These are phyloP conservation scores for Dendrolimus punctatus DNA, from an alignment of 1,140 invertebrate genomes.

Conservation along the genomic window DNA sequence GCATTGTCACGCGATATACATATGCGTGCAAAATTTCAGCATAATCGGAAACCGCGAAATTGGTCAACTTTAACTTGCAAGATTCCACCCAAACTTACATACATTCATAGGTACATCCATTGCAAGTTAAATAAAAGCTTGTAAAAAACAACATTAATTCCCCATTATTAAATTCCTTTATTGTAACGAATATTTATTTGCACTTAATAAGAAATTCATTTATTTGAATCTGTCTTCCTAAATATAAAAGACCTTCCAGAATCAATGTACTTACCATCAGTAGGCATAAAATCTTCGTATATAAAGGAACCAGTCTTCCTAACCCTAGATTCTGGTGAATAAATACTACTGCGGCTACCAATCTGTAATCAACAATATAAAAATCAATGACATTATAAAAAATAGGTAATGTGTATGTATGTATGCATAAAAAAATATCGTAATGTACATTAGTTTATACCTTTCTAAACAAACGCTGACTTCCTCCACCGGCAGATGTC, in stretches of 20 bases:
- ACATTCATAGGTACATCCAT: too few relatives aligned
- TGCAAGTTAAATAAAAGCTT: background rate
- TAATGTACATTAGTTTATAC: conserved; percentile 73
- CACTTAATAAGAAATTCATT: too few relatives aligned
- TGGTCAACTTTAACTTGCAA: too few relatives aligned
- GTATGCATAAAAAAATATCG: too few relatives aligned
- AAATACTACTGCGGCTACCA: conserved; percentile 97
- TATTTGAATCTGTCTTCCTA: background rate
- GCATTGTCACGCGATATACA: too few relatives aligned
- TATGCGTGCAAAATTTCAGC: too few relatives aligned
- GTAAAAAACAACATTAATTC: background rate
- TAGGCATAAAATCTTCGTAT: conserved; percentile 99
- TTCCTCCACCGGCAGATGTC: conserved; percentile 97
- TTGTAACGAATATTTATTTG: too few relatives aligned
- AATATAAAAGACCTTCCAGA: background rate
- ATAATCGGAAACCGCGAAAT: too few relatives aligned
- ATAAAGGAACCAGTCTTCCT: conserved; percentile 98
- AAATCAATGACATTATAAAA: too few relatives aligned
- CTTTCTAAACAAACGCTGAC: conserved; percentile 97
- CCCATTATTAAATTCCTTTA: too few relatives aligned
- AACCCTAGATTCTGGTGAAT: conserved; percentile 96
- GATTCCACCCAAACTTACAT: too few relatives aligned
- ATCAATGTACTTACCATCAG: conserved; percentile 84
- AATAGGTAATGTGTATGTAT: too few relatives aligned
- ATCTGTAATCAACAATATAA: conserved; percentile 77